These are phyloP conservation scores for Polymixis flavicincta DNA, from an alignment of 2,888 invertebrate species.

Conservation along the genomic window DNA sequence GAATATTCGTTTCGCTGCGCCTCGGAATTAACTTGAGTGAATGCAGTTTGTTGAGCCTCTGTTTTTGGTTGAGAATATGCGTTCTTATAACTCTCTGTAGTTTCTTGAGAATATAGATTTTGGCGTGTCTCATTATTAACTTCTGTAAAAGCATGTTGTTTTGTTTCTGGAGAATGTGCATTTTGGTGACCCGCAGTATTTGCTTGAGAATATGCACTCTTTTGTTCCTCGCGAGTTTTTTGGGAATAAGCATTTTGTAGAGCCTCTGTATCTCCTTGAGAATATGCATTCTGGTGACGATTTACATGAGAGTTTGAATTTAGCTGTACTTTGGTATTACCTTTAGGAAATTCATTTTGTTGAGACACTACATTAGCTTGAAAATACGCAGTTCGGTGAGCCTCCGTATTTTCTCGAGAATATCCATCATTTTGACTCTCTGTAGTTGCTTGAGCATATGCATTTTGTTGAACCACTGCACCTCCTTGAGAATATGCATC, in stretches of 20 bases:
- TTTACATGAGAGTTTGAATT: not conserved
- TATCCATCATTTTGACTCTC: not conserved
- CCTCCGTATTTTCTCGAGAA: not conserved
- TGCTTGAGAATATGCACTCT: not conserved
- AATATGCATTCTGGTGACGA: not conserved
- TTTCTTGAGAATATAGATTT: not conserved
- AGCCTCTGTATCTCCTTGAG: slow-evolving; percentile 10
- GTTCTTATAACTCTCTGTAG: not conserved
- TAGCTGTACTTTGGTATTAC: not conserved
- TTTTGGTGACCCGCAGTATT: too few species aligned
- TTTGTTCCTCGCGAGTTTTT: not conserved
- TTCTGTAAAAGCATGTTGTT: not conserved
- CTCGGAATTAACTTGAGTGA: not conserved
- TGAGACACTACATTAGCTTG: not conserved
- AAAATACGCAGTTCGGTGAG: too few species aligned
- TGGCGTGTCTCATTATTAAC: not conserved
- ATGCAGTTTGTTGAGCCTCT: not conserved
- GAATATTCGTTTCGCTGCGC: not conserved
- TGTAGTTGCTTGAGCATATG: too few species aligned
- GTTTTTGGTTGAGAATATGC: not conserved
- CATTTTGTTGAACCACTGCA: not conserved
- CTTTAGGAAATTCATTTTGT: not conserved
- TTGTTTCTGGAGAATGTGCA: too few species aligned
- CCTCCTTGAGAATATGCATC: not conserved
- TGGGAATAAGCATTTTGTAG: slow-evolving; percentile 6